phyloP scores from a whole-genome alignment of 2,797 vertebrate species.

The Mormyrops boulengeri region DNA sequence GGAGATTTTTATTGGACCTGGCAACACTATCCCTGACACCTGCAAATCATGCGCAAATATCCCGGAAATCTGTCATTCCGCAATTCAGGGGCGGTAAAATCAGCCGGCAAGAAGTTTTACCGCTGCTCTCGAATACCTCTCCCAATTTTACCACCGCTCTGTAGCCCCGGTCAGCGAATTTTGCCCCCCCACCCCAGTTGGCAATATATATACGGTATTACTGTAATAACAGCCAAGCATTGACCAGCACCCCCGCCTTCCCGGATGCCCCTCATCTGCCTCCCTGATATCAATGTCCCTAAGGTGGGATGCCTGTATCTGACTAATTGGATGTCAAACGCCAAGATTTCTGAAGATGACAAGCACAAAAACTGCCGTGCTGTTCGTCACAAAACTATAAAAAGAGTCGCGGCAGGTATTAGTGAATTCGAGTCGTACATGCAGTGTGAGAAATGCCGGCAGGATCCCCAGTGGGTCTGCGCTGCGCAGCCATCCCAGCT shows the following conservation, averaged over 20 bases:
- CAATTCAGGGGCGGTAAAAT: not conserved
- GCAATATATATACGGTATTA: not conserved
- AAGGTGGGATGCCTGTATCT: not conserved
- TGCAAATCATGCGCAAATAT: not conserved
- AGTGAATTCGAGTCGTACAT: not conserved
- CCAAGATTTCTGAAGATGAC: not conserved
- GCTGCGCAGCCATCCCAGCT: no score
- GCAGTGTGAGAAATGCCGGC: not conserved
- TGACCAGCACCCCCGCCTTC: not conserved
- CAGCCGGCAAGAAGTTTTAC: not conserved
- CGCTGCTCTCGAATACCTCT: not conserved
- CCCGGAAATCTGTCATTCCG: not conserved
- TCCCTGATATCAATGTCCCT: not conserved
- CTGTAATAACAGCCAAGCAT: not conserved
- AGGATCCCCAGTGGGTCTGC: no score
- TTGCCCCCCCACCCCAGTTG: not conserved
- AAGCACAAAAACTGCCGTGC: not conserved
- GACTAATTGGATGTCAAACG: not conserved
- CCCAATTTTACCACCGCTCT: not conserved
- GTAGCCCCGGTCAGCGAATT: not conserved
- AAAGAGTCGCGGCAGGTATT: not conserved
- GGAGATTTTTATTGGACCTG: not conserved
- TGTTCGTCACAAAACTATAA: not conserved
- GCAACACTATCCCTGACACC: not conserved
- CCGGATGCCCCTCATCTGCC: not conserved